A percentile compares a stretch with the other conserved stretches of the same genome.
Conservation (phyloP, 2,113 vertebrate species). For the Pontoporia blainvillei region DNA sequence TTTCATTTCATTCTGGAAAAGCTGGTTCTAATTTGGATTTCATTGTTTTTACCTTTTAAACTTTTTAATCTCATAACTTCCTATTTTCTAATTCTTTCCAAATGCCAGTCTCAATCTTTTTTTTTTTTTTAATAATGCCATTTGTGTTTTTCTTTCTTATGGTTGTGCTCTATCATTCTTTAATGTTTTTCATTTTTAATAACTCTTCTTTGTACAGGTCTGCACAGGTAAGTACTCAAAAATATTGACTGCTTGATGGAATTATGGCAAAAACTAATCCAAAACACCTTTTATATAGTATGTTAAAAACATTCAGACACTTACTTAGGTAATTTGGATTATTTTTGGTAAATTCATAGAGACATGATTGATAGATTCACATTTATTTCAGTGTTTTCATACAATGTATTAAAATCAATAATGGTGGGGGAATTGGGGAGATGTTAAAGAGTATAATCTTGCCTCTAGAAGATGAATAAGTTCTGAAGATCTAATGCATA, state of each 20-base stretch:
- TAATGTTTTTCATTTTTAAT: neutral
- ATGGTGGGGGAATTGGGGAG: neutral
- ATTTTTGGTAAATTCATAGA: neutral
- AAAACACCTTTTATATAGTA: neutral
- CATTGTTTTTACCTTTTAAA: slow-evolving; percentile 32
- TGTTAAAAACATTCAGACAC: neutral
- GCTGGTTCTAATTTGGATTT: slow-evolving; percentile 40
- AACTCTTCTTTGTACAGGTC: neutral
- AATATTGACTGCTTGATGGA: neutral
- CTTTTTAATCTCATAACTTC: slow-evolving; percentile 15
- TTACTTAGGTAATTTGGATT: neutral
- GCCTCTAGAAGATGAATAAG: neutral
- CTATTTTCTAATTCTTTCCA: slow-evolving; percentile 40
- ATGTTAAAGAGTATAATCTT: neutral
- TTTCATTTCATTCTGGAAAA: slow-evolving; percentile 18
- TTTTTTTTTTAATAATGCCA: neutral
- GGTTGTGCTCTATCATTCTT: neutral
- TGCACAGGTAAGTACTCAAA: neutral
- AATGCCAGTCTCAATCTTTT: neutral
- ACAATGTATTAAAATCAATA: neutral
- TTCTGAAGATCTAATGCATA: neutral
- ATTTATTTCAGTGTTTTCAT: neutral
- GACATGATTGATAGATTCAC: neutral
- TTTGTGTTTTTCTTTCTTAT: slow-evolving; percentile 2
- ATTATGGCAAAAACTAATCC: neutral